phyloP scores from a whole-genome alignment of 2,888 invertebrate species.

The Cantharis lateralis region DNA sequence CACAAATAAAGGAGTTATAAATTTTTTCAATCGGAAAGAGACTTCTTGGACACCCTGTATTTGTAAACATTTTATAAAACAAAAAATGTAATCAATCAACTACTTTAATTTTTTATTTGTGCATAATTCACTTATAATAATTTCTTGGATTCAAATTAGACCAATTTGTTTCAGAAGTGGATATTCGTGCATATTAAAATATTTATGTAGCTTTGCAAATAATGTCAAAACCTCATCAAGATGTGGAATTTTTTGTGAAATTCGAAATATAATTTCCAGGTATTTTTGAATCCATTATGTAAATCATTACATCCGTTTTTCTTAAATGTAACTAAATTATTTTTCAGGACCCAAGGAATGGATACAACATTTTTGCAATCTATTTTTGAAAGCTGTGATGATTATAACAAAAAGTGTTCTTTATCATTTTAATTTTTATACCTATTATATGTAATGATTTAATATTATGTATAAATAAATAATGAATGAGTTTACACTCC shows the following conservation, averaged over 20 bases:
- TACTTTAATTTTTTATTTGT: neutral
- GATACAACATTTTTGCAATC: slow-evolving; percentile 48
- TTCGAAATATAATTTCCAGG: slow-evolving; percentile 48
- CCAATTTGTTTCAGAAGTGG: slow-evolving; percentile 40
- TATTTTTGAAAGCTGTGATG: slow-evolving; percentile 43
- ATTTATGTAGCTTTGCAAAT: slow-evolving; percentile 41
- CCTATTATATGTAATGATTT: neutral
- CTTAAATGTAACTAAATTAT: neutral
- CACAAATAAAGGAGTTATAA: no score
- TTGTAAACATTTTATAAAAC: neutral
- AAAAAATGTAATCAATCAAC: neutral
- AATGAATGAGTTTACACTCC: no score
- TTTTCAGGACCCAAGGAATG: slow-evolving; percentile 43
- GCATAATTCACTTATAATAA: neutral
- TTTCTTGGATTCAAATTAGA: neutral
- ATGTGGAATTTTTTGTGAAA: slow-evolving; percentile 52
- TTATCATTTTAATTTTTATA: neutral
- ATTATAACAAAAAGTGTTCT: slow-evolving; percentile 57
- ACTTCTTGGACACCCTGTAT: no score
- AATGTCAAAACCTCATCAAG: slow-evolving; percentile 35
- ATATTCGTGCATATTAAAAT: slow-evolving; percentile 45
- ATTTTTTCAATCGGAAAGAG: no score
- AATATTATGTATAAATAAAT: no score
- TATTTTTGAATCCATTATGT: slow-evolving; percentile 31
- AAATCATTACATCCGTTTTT: no score